A percentile compares a stretch with the other conserved stretches of the same genome.
Conservation (phyloP, 64 coral and sea anemone species). For the Acropora yongei region DNA sequence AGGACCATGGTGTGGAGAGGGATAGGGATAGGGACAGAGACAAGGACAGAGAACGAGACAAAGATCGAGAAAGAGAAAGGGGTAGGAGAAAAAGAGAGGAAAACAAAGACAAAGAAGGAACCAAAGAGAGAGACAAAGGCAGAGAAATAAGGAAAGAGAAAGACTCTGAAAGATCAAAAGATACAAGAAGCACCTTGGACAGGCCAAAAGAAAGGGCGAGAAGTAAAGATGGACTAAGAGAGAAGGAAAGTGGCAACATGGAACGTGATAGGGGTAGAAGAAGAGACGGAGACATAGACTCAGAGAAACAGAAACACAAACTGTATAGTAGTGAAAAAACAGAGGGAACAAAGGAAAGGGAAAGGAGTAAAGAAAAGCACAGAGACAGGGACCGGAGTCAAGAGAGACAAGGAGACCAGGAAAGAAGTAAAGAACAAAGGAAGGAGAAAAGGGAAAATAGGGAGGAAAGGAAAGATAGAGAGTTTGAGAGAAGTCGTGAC, state of each 20-base stretch:
- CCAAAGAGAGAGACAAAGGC: slow-evolving; percentile 14
- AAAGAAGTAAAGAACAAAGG: slow-evolving; percentile 13
- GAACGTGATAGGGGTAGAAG: background rate
- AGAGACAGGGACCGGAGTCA: background rate
- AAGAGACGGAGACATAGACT: slow-evolving; percentile 10
- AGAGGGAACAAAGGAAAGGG: background rate
- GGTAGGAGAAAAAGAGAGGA: slow-evolving; percentile 27
- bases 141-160: background rate
- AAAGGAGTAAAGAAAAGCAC: background rate
- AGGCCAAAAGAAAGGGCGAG: background rate
- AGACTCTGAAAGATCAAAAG: slow-evolving; percentile 15
- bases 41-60: slow-evolving; percentile 16
- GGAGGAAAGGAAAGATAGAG: slow-evolving; percentile 50
- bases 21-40: slow-evolving; percentile 14
- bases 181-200: background rate
- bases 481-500: slow-evolving; percentile 30
- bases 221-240: background rate
- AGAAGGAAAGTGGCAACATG: background rate
- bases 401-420: slow-evolving; percentile 13
- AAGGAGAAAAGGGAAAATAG: slow-evolving; percentile 32
- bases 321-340: background rate
- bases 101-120: background rate
- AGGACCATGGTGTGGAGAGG: slow-evolving; percentile 5
- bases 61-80: slow-evolving; percentile 7
- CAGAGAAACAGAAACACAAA: slow-evolving; percentile 1